Percentiles rank a stretch among this genome's conserved stretches.
phyloP scores from a whole-genome alignment of 1,140 invertebrate genomes.

The Calliopsis andreniformis region DNA sequence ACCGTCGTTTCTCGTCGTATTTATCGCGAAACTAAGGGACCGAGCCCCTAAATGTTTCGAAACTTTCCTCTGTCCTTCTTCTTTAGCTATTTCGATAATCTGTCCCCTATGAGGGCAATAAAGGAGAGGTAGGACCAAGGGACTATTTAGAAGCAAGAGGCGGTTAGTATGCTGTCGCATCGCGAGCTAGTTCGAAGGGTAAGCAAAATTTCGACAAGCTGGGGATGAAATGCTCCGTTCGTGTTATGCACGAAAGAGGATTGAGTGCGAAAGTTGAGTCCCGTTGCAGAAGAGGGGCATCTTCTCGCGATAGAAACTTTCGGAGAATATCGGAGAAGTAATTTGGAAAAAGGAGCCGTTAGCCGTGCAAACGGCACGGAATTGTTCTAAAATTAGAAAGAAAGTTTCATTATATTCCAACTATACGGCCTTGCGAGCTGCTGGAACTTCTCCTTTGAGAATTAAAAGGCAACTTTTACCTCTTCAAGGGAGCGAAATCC shows the following conservation, averaged over 20 bases:
- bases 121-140: not conserved
- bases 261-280: slow-evolving; percentile 13
- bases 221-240: slow-evolving; percentile 10
- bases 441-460: not conserved
- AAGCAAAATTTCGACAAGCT: slow-evolving; percentile 29
- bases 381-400: slow-evolving; percentile 4
- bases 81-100: not conserved
- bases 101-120: slow-evolving; percentile 6
- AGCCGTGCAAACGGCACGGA: too few species aligned
- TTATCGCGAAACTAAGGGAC: not conserved
- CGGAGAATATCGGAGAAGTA: slow-evolving; percentile 18
- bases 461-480: not conserved
- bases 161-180: slow-evolving; percentile 2
- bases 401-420: slow-evolving; percentile 6
- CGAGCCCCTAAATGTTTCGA: not conserved
- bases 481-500: too few species aligned
- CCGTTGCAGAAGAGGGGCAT: too few species aligned
- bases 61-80: not conserved
- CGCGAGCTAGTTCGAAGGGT: not conserved
- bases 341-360: slow-evolving; percentile 7
- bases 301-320: not conserved
- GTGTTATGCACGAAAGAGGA: slow-evolving; percentile 29
- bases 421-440: not conserved
- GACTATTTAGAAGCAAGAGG: not conserved
- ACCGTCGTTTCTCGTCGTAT: not conserved